Percentiles rank a stretch among this genome's conserved stretches.
Evolutionary conservation across 1,140 invertebrate genomes (phyloP).

Genomic region (Amyelois transitella): DNA sequence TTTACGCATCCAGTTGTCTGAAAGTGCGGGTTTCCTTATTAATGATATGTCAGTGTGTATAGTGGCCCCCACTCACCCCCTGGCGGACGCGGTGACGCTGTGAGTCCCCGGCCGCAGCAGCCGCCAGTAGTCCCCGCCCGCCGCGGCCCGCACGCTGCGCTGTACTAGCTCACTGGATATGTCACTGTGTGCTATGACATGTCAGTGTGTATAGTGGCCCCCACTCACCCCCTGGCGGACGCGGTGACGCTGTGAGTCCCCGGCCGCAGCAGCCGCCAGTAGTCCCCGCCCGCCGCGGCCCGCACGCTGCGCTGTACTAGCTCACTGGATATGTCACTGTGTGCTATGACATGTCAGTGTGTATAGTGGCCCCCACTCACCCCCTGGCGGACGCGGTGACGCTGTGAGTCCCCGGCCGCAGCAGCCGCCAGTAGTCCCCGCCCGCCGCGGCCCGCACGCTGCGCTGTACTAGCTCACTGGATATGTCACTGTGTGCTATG

Average conservation of each 20-base stretch:
- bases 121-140: slow-evolving; percentile 94
- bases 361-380: too few relatives aligned
- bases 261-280: slow-evolving; percentile 92
- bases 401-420: slow-evolving; percentile 91
- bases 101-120: slow-evolving; percentile 92
- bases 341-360: too few relatives aligned
- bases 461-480: too few relatives aligned
- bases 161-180: too few relatives aligned
- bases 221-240: slow-evolving; percentile 77
- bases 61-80: slow-evolving; percentile 78
- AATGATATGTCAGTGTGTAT: too few relatives aligned
- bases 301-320: too few relatives aligned
- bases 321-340: too few relatives aligned
- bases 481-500: too few relatives aligned
- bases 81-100: slow-evolving; percentile 83
- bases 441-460: slow-evolving; percentile 79
- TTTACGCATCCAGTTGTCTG: too few relatives aligned
- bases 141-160: slow-evolving; percentile 80
- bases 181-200: too few relatives aligned
- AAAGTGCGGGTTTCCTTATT: too few relatives aligned
- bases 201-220: too few relatives aligned
- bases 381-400: slow-evolving; percentile 83
- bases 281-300: slow-evolving; percentile 87
- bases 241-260: slow-evolving; percentile 91
- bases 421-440: slow-evolving; percentile 96